Evolutionary conservation across 2,888 invertebrate species (phyloP).

Genomic region (Drosophila yooni): DNA sequence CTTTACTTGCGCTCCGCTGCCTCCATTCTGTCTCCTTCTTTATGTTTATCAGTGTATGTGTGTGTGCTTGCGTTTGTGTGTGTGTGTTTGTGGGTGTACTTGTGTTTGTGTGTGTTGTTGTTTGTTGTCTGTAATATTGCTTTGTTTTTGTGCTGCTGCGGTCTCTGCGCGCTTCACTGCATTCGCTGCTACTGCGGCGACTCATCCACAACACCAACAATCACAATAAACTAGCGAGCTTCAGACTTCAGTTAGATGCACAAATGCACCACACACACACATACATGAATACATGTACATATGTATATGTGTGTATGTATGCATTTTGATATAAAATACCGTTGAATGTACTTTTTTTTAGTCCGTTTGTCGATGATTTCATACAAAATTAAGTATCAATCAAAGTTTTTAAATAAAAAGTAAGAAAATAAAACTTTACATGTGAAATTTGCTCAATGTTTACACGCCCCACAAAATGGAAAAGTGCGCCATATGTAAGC

Average conservation of each 20-base stretch:
- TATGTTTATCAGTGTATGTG: constrained; percentile 36
- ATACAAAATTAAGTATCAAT: not conserved
- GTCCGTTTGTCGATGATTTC: not conserved
- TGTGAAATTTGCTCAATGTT: constrained; percentile 6
- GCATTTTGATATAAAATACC: constrained; percentile 42
- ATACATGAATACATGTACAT: not conserved
- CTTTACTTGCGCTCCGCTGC: constrained; percentile 48
- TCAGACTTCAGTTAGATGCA: constrained; percentile 18
- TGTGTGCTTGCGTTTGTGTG: constrained; percentile 19
- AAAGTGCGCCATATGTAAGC: constrained; percentile 9
- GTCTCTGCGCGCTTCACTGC: constrained; percentile 54
- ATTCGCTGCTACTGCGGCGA: constrained; percentile 36
- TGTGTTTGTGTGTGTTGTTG: constrained; percentile 42
- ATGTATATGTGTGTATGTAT: constrained; percentile 4
- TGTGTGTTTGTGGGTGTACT: constrained; percentile 23
- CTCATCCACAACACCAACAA: constrained; percentile 32
- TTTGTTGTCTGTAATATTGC: constrained; percentile 48
- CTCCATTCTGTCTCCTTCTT: constrained; percentile 65
- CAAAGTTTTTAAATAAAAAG: not conserved
- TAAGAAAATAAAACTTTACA: not conserved
- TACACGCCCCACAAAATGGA: constrained; percentile 20
- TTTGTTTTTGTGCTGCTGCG: constrained; percentile 45
- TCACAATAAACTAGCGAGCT: constrained; percentile 16
- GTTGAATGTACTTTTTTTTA: constrained; percentile 25
- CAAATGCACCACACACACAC: not conserved